Evolutionary conservation across 2,797 vertebrate genomes (phyloP), one percentile per base, ranked within the genome.

Genomic region (Protonibea diacanthus): DNA sequence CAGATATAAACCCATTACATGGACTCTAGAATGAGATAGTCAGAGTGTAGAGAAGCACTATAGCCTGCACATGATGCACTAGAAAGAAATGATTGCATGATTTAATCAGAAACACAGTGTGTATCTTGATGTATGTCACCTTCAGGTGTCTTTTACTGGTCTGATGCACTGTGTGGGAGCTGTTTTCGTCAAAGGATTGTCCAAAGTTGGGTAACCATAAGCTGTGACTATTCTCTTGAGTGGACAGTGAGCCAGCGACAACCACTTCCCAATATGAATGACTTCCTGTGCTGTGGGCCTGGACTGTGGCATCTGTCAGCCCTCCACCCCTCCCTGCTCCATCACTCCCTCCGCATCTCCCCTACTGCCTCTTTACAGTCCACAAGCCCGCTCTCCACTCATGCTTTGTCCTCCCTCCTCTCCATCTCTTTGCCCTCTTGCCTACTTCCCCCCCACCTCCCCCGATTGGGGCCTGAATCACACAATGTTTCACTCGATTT

Each of bases 301-400:
- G 94, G 93, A 94, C 91, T 93, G 91, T 93, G 94, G 94, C 93
- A 94, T 95, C 91, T 93, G 93, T 94, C 90, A 93, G 75, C 81
- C 69, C 65, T 48, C 69, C 58, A 70, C 68, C 47, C 74, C 80
- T 61, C 74, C 74, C 64, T 66, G 48, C 61, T 57, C 74, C 14
- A 14, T 75, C 76, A 49, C 62, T 38, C 73, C 53, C 64, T 71
- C 78, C 76, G 68, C 69, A 63, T 84, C 73, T 71, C 74, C 80
- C 59, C 71, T 60, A 65, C 64, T 72, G 59, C 72, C 53, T 74
- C 45, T 61, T 40, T 45, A 69, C 23, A 29, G 27, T 65, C 72
- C 53, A 71, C 52, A n/a, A 69, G 74, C 33, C 20, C 79, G 63
- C 67, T 58, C 71, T 72, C 65, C 51, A 49, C 79, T 71, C 76